Evolutionary conservation across 2,888 invertebrate species (phyloP), one percentile per base, ranked within the genome.

Genomic region (Mellilla xanthometata): DNA sequence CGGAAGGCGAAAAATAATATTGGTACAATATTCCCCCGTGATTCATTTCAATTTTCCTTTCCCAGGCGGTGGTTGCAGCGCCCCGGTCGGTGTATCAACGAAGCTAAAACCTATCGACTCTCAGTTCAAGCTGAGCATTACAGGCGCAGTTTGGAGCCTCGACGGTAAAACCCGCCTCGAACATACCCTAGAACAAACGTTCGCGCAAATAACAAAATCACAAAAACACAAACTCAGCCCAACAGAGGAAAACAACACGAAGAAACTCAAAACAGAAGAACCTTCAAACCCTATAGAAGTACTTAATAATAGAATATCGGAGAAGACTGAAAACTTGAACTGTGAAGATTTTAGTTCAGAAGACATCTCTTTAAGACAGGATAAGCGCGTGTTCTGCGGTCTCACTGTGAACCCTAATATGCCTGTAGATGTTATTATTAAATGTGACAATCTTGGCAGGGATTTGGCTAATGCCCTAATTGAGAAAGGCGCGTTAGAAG

Each of bases 11-110:
- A n/a, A n/a, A n/a, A n/a, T n/a, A n/a, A n/a, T n/a, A n/a, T n/a
- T n/a, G n/a, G n/a, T n/a, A n/a, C n/a, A n/a, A n/a, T n/a, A n/a
- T n/a, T n/a, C n/a, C n/a, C n/a, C n/a, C n/a, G n/a, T n/a, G n/a
- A n/a, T n/a, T n/a, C n/a, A n/a, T n/a, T n/a, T n/a, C n/a, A n/a
- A n/a, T n/a, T n/a, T n/a, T n/a, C n/a, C 12, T 3, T 41, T 38
- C 28, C 2, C 71, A 80, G 95, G 95, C 12, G 98, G 98, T 11
- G 99, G 99, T 1, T 99, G 98, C 85, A 97, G 97, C 63, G 98
- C 98, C 0, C 99, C 99, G 0, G 97, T 99, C 3, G 98, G 96
- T 3, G 96, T 97, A 0, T 91, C 91, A 46, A 94, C 96, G 0
- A 85, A 68, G 30, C 70, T 93, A 0, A 91, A 91, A 41, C 81